These are phyloP conservation scores for Amphiprion clarkii DNA, from an alignment of 2,797 vertebrate species.

Conservation along the genomic window DNA sequence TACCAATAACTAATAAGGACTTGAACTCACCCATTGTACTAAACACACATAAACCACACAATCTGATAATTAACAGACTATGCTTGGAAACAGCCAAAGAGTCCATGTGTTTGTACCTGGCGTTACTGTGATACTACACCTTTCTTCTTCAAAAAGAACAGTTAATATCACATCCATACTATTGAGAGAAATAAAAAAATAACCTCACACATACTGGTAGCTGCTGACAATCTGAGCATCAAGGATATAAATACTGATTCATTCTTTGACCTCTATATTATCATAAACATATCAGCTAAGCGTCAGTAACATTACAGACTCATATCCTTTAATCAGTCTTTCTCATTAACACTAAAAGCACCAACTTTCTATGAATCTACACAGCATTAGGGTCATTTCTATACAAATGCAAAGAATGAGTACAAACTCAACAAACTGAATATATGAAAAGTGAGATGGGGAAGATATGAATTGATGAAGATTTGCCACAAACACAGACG, in stretches of 20 bases:
- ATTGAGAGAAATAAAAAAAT: background rate
- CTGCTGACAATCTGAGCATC: background rate
- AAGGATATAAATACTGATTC: conserved; percentile 4
- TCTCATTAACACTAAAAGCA: conserved; percentile 17
- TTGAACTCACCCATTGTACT: background rate
- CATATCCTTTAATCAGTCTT: conserved; percentile 3
- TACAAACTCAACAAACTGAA: conserved; percentile 23
- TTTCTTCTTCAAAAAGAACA: background rate
- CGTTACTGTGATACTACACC: background rate
- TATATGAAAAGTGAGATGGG: background rate
- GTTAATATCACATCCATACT: background rate
- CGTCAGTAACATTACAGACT: conserved; percentile 5
- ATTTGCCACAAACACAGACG: background rate
- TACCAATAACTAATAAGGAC: background rate
- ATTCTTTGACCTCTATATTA: conserved; percentile 39
- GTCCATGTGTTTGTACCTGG: background rate
- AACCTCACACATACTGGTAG: conserved; percentile 4
- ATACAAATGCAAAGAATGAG: conserved; percentile 32
- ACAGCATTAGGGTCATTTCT: conserved; percentile 60
- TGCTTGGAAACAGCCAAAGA: background rate
- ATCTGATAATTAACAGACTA: background rate
- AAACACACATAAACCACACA: background rate
- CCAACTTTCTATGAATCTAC: conserved; percentile 13
- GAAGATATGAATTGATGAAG: background rate
- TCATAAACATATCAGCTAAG: background rate